phyloP scores from a whole-genome alignment of 2,113 vertebrate genomes.

The Grantiella picta region DNA sequence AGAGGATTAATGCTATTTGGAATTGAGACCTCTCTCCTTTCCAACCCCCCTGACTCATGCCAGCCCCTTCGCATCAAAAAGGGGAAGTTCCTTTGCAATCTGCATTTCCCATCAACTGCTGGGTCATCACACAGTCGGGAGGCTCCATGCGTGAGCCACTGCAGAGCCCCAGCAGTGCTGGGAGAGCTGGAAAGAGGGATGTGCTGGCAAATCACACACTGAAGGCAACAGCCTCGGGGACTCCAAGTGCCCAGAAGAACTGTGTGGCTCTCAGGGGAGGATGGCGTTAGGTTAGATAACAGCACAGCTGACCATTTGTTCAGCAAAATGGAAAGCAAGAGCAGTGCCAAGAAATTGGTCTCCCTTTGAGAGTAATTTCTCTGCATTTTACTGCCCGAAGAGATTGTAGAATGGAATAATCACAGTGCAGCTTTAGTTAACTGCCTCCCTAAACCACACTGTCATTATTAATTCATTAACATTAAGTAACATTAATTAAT shows the following conservation, averaged over 20 bases:
- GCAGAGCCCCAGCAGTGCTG: rapidly evolving
- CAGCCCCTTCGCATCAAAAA: background rate
- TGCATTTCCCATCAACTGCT: background rate
- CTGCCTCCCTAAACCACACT: background rate
- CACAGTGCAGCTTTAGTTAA: background rate
- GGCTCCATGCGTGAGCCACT: rapidly evolving
- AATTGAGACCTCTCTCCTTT: background rate
- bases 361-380: background rate
- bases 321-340: background rate
- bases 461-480: background rate
- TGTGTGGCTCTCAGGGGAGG: background rate
- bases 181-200: background rate
- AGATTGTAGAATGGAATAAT: background rate
- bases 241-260: background rate
- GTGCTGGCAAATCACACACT: background rate
- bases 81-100: background rate
- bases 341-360: background rate
- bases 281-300: background rate
- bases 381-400: background rate
- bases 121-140: no score
- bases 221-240: rapidly evolving
- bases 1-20: background rate
- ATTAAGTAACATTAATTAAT: background rate
- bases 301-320: background rate
- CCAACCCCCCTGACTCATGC: rapidly evolving